Conservation (phyloP, 2,797 vertebrate genomes). For the Ptychobarbus kaznakovi region DNA sequence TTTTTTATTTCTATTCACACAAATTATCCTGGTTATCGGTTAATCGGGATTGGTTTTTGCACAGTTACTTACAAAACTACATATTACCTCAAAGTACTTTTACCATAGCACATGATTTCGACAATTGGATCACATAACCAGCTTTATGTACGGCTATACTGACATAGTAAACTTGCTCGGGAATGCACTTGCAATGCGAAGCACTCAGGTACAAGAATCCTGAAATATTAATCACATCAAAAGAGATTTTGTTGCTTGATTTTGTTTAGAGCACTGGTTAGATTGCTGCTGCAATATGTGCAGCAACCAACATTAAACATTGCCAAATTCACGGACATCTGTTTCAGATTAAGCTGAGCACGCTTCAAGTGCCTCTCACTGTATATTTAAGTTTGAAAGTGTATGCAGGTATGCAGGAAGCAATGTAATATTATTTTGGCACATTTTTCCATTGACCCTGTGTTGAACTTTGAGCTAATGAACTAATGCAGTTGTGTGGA, state of each 20-base stretch:
- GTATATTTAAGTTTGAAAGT: background rate
- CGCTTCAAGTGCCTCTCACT: background rate
- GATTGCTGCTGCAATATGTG: background rate
- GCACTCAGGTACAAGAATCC: background rate
- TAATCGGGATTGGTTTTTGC: no score
- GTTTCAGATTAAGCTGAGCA: background rate
- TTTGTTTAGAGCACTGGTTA: background rate
- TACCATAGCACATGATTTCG: background rate
- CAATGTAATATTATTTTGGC: background rate
- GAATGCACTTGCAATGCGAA: background rate
- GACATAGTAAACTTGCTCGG: background rate
- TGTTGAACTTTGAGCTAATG: background rate
- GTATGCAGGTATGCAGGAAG: background rate
- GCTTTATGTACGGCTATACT: background rate
- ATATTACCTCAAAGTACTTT: background rate
- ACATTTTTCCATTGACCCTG: background rate
- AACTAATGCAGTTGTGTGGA: background rate
- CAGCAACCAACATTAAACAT: background rate
- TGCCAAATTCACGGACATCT: background rate
- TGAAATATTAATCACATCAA: background rate
- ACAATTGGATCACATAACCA: background rate
- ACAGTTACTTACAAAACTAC: no score
- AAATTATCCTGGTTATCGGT: background rate
- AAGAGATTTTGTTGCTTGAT: background rate
- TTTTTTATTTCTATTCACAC: background rate